Conservation (phyloP, 2,113 vertebrate genomes). For the Festucalex cinctus region DNA sequence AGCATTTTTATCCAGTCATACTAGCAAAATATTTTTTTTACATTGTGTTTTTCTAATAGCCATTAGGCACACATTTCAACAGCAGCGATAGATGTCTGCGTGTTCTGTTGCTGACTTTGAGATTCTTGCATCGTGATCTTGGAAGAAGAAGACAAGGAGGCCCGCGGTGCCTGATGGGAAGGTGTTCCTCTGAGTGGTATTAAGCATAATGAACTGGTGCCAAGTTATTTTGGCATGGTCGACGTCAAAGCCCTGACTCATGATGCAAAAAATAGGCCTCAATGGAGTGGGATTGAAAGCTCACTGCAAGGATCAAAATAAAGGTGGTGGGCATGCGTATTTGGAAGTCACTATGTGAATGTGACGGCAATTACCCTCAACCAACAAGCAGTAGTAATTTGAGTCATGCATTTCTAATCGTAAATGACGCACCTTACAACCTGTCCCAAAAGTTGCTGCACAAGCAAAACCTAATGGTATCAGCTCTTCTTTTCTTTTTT, state of each 20-base stretch:
- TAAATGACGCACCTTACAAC: too few relatives aligned
- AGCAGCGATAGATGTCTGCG: background rate
- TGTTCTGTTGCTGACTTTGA: background rate
- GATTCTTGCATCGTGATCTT: background rate
- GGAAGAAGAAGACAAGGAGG: constrained; percentile 5
- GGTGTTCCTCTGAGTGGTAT: constrained; percentile 16
- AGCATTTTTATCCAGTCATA: background rate
- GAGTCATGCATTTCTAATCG: too few relatives aligned
- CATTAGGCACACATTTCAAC: background rate
- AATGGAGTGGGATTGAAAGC: background rate
- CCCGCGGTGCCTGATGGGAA: constrained; percentile 14
- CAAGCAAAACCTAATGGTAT: too few relatives aligned
- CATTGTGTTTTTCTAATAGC: background rate
- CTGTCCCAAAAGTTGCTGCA: too few relatives aligned
- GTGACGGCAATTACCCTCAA: background rate
- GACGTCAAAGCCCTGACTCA: constrained; percentile 15
- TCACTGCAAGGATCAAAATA: background rate
- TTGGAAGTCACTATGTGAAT: background rate
- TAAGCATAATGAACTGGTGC: constrained; percentile 10
- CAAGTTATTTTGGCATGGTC: constrained; percentile 4
- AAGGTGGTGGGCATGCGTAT: background rate
- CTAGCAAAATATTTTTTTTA: background rate
- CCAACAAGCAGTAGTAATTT: background rate
- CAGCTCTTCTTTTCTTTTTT: too few relatives aligned
- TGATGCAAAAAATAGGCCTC: constrained; percentile 27